Evolutionary conservation across 2,888 invertebrate genomes (phyloP).

Genomic region (Drosophila paranaensis): DNA sequence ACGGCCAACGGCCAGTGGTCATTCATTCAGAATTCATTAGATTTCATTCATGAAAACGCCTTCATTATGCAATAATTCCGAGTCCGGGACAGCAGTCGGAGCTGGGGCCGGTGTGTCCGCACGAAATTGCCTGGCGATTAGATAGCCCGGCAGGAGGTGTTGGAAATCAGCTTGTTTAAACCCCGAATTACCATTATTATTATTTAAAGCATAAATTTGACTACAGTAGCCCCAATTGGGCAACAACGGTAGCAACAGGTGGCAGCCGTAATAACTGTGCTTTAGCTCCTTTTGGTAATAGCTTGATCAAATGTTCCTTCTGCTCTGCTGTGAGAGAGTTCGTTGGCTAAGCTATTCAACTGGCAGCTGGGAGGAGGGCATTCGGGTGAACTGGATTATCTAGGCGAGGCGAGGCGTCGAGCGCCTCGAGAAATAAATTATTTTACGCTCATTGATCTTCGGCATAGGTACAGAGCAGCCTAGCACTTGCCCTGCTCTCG

Average conservation of each 20-base stretch:
- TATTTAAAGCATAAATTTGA: constrained; percentile 69
- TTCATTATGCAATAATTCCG: constrained; percentile 76
- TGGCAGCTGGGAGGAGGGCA: constrained; percentile 3
- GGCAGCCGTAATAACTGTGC: constrained; percentile 21
- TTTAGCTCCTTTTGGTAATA: constrained; percentile 11
- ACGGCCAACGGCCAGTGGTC: constrained; percentile 38
- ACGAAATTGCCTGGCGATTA: constrained; percentile 75
- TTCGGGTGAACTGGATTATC: constrained; percentile 41
- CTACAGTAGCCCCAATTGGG: constrained; percentile 34
- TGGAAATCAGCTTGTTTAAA: constrained; percentile 71
- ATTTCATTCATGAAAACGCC: constrained; percentile 82
- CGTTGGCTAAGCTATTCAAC: not conserved
- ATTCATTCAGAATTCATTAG: constrained; percentile 81
- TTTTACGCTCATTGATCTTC: constrained; percentile 35
- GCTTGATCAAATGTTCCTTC: not conserved
- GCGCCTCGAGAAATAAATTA: constrained; percentile 16
- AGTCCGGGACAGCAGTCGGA: constrained; percentile 24
- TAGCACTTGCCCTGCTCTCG: constrained; percentile 29
- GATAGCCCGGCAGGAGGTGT: constrained; percentile 78
- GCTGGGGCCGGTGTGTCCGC: constrained; percentile 32
- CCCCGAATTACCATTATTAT: constrained; percentile 81
- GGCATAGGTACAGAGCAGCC: constrained; percentile 8
- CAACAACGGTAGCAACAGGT: constrained; percentile 36
- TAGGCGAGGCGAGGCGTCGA: constrained; percentile 1
- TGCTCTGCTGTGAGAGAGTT: not conserved